Evolutionary conservation across 2,797 vertebrate genomes (phyloP).

Genomic region (Phrynocephalus vlangalii): DNA sequence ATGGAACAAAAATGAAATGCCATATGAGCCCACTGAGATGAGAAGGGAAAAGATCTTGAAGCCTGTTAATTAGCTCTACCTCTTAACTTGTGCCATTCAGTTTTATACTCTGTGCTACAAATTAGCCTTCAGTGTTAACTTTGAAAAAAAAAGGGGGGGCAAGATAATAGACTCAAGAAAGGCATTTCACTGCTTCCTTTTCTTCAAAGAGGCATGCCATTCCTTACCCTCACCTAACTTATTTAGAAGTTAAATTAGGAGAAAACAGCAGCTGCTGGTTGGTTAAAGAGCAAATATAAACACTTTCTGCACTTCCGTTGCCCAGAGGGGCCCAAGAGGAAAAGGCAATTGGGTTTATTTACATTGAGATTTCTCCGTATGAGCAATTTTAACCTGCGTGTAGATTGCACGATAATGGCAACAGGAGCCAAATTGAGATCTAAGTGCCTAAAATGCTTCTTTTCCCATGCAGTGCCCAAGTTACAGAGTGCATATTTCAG

Average conservation of each 20-base stretch:
- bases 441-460: background rate
- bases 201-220: conserved; percentile 11
- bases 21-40: background rate
- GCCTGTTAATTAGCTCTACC: background rate
- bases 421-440: conserved; percentile 10
- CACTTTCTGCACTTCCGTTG: background rate
- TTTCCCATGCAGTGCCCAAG: background rate
- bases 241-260: background rate
- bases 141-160: background rate
- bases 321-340: conserved; percentile 8
- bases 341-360: conserved; percentile 39
- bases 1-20: background rate
- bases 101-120: background rate
- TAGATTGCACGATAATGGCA: background rate
- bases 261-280: background rate
- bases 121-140: background rate
- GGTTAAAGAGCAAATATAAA: conserved; percentile 10
- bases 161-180: background rate
- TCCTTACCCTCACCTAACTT: fast-evolving
- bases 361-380: conserved; percentile 6
- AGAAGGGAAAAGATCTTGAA: background rate
- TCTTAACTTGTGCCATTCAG: background rate
- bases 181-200: background rate
- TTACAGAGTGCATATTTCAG: background rate
- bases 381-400: conserved; percentile 30